Conservation (phyloP, 2,113 vertebrate genomes). For the Pardalotus punctatus region DNA sequence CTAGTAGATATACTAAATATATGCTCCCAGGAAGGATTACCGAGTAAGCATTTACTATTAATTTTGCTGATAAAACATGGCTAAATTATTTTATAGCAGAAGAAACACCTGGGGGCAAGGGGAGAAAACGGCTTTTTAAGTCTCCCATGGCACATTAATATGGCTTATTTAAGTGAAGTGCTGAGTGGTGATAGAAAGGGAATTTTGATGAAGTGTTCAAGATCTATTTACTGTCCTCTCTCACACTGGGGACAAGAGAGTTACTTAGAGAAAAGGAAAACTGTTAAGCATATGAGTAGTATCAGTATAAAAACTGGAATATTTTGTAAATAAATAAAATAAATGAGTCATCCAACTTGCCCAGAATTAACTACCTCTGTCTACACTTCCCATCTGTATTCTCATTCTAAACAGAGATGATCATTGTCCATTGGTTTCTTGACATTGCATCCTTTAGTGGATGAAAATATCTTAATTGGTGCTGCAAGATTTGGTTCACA, state of each 20-base stretch:
- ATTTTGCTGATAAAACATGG: conserved; percentile 31
- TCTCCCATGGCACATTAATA: neutral
- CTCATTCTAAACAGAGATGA: neutral
- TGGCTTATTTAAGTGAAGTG: conserved; percentile 47
- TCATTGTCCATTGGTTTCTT: neutral
- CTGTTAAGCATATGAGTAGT: neutral
- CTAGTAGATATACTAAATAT: neutral
- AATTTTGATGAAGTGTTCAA: neutral
- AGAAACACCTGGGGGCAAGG: conserved; percentile 8
- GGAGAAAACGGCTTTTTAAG: conserved; percentile 19
- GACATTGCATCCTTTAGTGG: neutral
- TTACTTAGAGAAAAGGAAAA: neutral
- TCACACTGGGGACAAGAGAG: neutral
- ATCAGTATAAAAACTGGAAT: neutral
- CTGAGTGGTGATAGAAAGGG: neutral
- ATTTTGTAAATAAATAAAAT: neutral
- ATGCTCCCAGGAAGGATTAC: neutral
- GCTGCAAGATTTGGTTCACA: neutral
- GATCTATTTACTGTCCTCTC: neutral
- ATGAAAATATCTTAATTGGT: neutral
- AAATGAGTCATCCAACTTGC: neutral
- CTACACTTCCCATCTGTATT: neutral
- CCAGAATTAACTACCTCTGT: neutral
- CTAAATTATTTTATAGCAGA: conserved; percentile 43
- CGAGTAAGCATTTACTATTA: conserved; percentile 38